Base-by-base conservation (phyloP, 2,797 vertebrate genomes). In the Sebastes iracundus region DNA sequence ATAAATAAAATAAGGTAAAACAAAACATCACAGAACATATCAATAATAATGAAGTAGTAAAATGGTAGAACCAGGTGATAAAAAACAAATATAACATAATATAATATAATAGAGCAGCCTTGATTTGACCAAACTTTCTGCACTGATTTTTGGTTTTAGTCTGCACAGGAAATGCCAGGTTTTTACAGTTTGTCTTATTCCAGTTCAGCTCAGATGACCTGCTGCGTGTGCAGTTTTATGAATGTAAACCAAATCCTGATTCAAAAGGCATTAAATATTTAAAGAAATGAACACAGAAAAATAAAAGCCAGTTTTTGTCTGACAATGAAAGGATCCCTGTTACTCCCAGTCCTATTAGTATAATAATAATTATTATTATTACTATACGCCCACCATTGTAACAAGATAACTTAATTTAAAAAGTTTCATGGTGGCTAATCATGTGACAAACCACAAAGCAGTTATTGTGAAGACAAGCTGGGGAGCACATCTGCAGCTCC, bases 361-460 rank as follows among this genome's bases (percentile, higher is more conserved):
- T 46, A 16, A 42, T 42, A 16, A 16, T 42, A 0, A 46, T 46
- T 0, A 16, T 42, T 2, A 14, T 42, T 16, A 46, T 18, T 18
- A 46, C 1, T 16, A 14, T 1, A 10, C 9, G 20, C 56, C 4
- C 5, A 8, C 25, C 20, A 67, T 18, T 58, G 16, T 62, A 58
- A 78, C 65, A 25, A 53, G 53, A 61, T 67, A 59, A 85, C 56
- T 10, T 23, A 0, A 30, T 27, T 28, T 38, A 28, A 68, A 58
- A 25, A 64, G 14, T 11, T 62, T 10, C 30, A 60, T 75, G 32
- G 28, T 68, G 69, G 58, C 22, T 28, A 38, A 79, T 63, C 79
- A 82, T 71, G 83, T 83, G 82, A 75, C 61, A 23, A 52, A 20
- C 9, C 74, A 91, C 86, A 92, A 81, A 84, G 87, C 35, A 32